Conservation (phyloP, 2,797 vertebrate species). For the Avahi laniger region DNA sequence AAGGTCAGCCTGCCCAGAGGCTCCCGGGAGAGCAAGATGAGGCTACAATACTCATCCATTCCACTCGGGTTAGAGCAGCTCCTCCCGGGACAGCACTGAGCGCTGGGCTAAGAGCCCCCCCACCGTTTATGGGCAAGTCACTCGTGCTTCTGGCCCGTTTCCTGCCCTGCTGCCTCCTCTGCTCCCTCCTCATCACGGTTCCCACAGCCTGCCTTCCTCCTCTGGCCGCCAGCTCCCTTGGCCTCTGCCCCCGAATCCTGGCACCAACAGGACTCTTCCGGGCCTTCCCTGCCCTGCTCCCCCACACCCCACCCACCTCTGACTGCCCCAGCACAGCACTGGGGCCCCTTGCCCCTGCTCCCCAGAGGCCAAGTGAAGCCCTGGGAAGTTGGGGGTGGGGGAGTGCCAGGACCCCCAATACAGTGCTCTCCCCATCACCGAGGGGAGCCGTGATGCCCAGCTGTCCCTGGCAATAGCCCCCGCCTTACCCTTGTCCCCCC, state of each 20-base stretch:
- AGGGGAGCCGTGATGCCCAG: not conserved
- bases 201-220: not conserved
- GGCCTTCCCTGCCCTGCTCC: not conserved
- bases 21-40: not conserved
- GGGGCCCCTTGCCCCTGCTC: not conserved
- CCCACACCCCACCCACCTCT: not conserved
- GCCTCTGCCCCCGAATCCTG: not conserved
- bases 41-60: not conserved
- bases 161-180: not conserved
- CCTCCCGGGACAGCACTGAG: accelerated
- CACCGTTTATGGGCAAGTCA: not conserved
- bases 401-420: not conserved
- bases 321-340: not conserved
- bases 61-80: not conserved
- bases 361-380: not conserved
- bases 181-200: not conserved
- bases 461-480: not conserved
- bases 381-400: not conserved
- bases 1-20: not conserved
- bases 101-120: not conserved
- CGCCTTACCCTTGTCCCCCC: not conserved
- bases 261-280: not conserved
- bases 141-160: not conserved
- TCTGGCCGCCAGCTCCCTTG: not conserved
- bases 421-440: not conserved